A percentile compares a stretch with the other conserved stretches of the same genome.
These are phyloP conservation scores for Larimichthys crocea DNA, from an alignment of 2,113 vertebrate species.

Conservation along the genomic window DNA sequence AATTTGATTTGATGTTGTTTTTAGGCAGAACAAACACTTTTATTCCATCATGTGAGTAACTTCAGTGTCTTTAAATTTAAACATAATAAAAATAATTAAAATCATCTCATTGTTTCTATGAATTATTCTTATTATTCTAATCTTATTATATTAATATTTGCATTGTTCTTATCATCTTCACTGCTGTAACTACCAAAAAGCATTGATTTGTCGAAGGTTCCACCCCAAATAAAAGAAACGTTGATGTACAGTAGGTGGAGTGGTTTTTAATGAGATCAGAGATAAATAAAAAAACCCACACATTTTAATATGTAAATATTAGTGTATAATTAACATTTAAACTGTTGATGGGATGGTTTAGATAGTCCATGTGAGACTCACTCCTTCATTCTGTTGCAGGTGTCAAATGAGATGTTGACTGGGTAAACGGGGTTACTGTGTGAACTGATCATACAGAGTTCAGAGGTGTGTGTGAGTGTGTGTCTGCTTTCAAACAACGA, in stretches of 20 bases:
- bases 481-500: background rate
- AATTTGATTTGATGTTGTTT: too few relatives aligned
- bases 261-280: background rate
- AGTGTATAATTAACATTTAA: background rate
- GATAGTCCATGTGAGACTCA: slow-evolving; percentile 16
- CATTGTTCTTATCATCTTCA: background rate
- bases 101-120: background rate
- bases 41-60: too few relatives aligned
- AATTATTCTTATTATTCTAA: too few relatives aligned
- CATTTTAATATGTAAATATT: slow-evolving; percentile 3
- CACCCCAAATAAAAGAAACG: background rate
- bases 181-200: background rate
- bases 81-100: background rate
- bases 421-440: slow-evolving; percentile 2
- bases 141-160: background rate
- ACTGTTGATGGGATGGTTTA: slow-evolving; percentile 14
- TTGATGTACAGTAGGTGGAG: background rate
- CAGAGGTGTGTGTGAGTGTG: background rate
- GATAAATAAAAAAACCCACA: background rate
- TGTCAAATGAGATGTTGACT: background rate
- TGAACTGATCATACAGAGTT: slow-evolving; percentile 6
- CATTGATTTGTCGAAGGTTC: background rate
- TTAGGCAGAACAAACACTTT: too few relatives aligned
- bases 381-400: slow-evolving; percentile 7
- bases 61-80: too few relatives aligned